A percentile compares a stretch with the other conserved stretches of the same genome.
Conservation (phyloP, 2,797 vertebrate genomes). For the Liasis olivaceus region DNA sequence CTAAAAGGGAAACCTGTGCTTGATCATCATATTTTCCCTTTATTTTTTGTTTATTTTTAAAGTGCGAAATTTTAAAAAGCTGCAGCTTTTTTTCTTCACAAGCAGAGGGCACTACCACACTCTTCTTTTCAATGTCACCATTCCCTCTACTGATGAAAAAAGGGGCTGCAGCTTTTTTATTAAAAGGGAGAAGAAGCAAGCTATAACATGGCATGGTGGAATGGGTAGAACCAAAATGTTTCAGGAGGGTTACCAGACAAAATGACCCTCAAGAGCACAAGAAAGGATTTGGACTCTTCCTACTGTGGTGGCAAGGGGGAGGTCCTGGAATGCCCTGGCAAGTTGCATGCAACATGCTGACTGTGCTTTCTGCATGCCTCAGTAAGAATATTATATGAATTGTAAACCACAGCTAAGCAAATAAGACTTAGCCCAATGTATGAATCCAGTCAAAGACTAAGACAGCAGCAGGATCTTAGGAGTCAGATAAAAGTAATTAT, state of each 20-base stretch:
- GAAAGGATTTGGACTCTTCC: background rate
- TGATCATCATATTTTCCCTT: background rate
- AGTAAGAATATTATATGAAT: background rate
- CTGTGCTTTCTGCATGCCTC: background rate
- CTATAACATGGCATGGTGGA: background rate
- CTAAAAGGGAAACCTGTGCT: background rate
- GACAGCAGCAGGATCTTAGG: background rate
- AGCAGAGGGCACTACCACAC: background rate
- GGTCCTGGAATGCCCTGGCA: background rate
- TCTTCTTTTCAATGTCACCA: background rate
- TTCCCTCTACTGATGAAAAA: background rate
- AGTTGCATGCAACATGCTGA: background rate
- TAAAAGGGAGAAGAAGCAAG: too few relatives aligned
- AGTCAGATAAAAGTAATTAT: background rate
- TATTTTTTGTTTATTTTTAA: background rate
- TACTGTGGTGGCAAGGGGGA: background rate
- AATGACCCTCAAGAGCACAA: background rate
- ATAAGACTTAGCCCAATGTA: background rate
- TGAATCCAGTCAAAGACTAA: background rate
- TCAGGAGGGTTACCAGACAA: background rate
- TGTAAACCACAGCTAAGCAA: background rate
- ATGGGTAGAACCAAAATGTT: background rate
- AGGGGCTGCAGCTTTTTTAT: background rate
- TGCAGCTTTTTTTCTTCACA: background rate
- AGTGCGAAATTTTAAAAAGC: background rate